phyloP scores from a whole-genome alignment of 2,888 invertebrate genomes.

The Mesorhabditis sp. region DNA sequence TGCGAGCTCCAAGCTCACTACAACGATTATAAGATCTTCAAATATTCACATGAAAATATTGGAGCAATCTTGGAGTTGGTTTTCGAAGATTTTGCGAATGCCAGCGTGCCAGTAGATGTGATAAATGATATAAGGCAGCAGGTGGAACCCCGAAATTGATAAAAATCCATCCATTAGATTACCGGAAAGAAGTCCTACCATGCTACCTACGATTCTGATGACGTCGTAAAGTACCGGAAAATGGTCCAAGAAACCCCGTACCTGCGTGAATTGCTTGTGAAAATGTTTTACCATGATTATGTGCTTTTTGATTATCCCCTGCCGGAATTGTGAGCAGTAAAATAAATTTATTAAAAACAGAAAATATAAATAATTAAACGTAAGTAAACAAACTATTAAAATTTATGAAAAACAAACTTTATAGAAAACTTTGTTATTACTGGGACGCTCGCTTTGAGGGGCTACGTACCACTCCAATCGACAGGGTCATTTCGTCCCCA shows the following conservation, averaged over 20 bases:
- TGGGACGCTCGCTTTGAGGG: too few species aligned
- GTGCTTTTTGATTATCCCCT: not conserved
- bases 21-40: not conserved
- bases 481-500: too few species aligned
- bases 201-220: not conserved
- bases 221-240: not conserved
- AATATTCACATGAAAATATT: not conserved
- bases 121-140: not conserved
- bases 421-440: too few species aligned
- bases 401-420: too few species aligned
- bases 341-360: too few species aligned
- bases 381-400: too few species aligned
- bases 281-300: not conserved
- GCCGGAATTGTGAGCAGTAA: not conserved
- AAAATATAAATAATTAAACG: too few species aligned
- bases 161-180: not conserved
- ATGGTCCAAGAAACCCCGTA: not conserved
- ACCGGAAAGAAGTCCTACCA: not conserved
- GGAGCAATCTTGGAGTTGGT: not conserved
- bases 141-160: not conserved
- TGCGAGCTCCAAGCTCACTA: slow-evolving; percentile 1
- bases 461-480: too few species aligned
- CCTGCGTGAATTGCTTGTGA: not conserved
- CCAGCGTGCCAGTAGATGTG: not conserved
- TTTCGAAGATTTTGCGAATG: not conserved